These are phyloP conservation scores for Triplophysa siluroides DNA, from an alignment of 2,113 vertebrate genomes.

Conservation along the genomic window DNA sequence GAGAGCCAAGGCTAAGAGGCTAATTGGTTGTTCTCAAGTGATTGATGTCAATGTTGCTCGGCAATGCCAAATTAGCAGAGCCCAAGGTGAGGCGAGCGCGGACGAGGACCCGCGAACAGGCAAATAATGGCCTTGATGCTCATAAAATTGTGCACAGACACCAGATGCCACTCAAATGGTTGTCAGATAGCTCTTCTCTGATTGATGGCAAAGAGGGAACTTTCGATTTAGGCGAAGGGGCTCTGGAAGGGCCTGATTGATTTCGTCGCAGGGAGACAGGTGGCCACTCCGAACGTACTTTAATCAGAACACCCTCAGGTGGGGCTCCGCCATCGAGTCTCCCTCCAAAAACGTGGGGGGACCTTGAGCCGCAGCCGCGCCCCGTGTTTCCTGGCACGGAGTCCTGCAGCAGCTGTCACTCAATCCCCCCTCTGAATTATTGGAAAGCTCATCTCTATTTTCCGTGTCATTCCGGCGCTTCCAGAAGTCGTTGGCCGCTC, in stretches of 20 bases:
- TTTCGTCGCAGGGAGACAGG: constrained; percentile 37
- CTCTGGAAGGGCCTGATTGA: constrained; percentile 25
- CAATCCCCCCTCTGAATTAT: constrained; percentile 33
- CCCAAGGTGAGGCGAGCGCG: constrained; percentile 42
- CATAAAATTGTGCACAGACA: constrained; percentile 41
- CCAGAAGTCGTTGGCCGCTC: neutral
- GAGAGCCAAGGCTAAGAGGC: constrained; percentile 60
- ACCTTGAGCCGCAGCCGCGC: constrained; percentile 32
- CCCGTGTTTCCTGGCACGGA: constrained; percentile 27
- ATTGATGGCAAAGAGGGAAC: constrained; percentile 45
- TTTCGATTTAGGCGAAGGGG: constrained; percentile 38
- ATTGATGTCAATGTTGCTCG: constrained; percentile 64
- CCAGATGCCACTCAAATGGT: constrained; percentile 52
- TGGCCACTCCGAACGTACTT: constrained; percentile 20
- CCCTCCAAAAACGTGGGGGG: constrained; percentile 26
- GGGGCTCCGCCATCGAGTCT: constrained; percentile 29
- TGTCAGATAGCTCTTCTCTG: constrained; percentile 44
- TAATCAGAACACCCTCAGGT: constrained; percentile 43
- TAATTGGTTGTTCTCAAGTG: constrained; percentile 69
- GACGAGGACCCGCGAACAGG: constrained; percentile 51
- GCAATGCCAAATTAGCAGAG: constrained; percentile 64
- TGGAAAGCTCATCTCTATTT: constrained; percentile 30
- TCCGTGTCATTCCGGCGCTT: constrained; percentile 15
- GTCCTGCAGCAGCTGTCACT: constrained; percentile 40
- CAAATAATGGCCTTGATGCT: constrained; percentile 52